These are phyloP conservation scores for Halcyon smyrnensis DNA, from an alignment of 2,797 vertebrate species.

Conservation along the genomic window DNA sequence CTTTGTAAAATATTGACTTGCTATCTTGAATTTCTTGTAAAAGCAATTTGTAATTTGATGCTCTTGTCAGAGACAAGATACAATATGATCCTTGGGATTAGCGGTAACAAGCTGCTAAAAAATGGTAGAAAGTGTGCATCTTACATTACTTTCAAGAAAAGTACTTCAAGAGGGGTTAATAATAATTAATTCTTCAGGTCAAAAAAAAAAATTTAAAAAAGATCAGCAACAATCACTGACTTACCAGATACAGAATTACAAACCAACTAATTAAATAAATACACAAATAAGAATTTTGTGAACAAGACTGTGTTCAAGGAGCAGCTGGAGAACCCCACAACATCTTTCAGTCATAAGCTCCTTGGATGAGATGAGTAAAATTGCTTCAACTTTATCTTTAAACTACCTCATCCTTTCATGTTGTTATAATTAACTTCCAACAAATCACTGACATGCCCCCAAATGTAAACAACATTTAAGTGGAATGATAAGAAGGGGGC, in stretches of 20 bases:
- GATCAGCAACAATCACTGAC: background rate
- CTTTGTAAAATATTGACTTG: background rate
- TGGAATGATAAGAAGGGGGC: background rate
- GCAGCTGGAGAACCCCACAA: background rate
- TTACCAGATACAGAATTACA: background rate
- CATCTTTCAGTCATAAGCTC: background rate
- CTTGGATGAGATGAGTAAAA: background rate
- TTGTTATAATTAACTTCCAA: background rate
- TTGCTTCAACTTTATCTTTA: background rate
- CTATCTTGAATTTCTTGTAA: background rate
- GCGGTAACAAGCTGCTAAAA: background rate
- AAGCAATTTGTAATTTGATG: background rate
- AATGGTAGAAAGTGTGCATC: rapidly evolving
- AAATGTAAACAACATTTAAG: background rate
- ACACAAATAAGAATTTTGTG: background rate
- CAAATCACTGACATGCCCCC: background rate
- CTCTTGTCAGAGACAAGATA: background rate
- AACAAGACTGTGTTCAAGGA: background rate
- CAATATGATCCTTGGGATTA: background rate
- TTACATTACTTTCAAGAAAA: background rate
- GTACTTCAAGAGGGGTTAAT: background rate
- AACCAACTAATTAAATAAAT: background rate
- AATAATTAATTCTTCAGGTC: background rate
- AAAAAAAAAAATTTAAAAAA: background rate
- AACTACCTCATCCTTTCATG: background rate